Evolutionary conservation across 2,113 vertebrate species (phyloP).

Genomic region (Nyctibius bracteatus): DNA sequence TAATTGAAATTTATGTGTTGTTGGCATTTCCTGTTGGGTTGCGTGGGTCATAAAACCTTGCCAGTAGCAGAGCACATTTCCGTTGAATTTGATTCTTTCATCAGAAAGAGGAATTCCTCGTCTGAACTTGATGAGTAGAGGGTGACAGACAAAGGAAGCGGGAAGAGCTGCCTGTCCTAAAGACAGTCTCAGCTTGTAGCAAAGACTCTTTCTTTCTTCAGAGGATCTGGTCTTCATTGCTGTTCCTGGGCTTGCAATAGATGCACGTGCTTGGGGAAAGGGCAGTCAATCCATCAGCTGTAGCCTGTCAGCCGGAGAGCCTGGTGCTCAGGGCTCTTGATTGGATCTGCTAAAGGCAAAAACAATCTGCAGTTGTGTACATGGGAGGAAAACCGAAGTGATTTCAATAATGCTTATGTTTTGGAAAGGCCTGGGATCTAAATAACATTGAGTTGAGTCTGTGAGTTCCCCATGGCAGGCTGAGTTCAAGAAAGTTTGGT

Average conservation of each 20-base stretch:
- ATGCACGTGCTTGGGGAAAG: neutral
- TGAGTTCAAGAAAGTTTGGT: neutral
- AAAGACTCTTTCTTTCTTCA: neutral
- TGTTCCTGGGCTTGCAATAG: neutral
- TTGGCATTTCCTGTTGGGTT: neutral
- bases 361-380: neutral
- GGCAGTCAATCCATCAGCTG: neutral
- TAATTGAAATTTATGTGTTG: neutral
- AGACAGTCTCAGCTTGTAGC: neutral
- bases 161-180: neutral
- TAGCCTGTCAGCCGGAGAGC: neutral
- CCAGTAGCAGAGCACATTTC: neutral
- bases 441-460: neutral
- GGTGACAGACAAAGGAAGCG: neutral
- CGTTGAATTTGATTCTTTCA: neutral
- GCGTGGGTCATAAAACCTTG: neutral
- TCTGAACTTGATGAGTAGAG: neutral
- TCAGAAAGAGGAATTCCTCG: neutral
- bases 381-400: neutral
- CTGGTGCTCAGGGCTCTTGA: neutral
- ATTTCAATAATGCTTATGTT: neutral
- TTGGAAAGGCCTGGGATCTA: neutral
- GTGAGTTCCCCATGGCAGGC: neutral
- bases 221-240: neutral
- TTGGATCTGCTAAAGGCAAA: neutral